Evolutionary conservation across 1,140 invertebrate genomes (phyloP).

Genomic region (Heliothis virescens): DNA sequence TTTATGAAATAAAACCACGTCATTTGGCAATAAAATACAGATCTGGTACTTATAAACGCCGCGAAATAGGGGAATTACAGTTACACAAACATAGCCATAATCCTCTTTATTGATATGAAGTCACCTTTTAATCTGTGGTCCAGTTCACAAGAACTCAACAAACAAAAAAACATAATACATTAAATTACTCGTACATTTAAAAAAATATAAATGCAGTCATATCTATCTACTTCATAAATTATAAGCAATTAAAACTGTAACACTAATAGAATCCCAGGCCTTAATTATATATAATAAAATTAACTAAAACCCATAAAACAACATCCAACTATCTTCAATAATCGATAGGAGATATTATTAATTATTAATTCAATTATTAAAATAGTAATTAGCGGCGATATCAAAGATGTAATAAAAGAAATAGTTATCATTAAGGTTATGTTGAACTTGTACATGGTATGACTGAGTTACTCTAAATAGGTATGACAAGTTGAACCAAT

Average conservation of each 20-base stretch:
- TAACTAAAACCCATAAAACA: slow-evolving; percentile 45
- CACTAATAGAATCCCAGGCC: slow-evolving; percentile 40
- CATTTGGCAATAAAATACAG: too few relatives aligned
- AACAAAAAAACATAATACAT: slow-evolving; percentile 5
- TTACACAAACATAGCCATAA: background rate
- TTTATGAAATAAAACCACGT: too few relatives aligned
- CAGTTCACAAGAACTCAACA: background rate
- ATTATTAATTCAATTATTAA: slow-evolving; percentile 51
- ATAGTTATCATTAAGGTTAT: slow-evolving; percentile 12
- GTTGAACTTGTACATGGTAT: slow-evolving; percentile 10
- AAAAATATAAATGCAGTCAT: slow-evolving; percentile 26
- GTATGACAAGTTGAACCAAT: background rate
- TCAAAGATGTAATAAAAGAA: slow-evolving; percentile 42
- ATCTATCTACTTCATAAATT: slow-evolving; percentile 15
- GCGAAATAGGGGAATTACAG: too few relatives aligned
- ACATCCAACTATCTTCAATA: slow-evolving; percentile 37
- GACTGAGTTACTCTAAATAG: background rate
- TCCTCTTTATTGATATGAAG: background rate
- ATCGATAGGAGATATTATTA: slow-evolving; percentile 41
- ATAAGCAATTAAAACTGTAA: slow-evolving; percentile 45
- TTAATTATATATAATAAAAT: slow-evolving; percentile 47
- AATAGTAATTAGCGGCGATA: slow-evolving; percentile 44
- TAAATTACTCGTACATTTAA: slow-evolving; percentile 10
- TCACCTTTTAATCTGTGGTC: background rate
- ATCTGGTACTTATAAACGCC: too few relatives aligned